These are phyloP conservation scores for Phrynosoma blainvillii DNA, from an alignment of 2,113 vertebrate genomes.

Conservation along the genomic window DNA sequence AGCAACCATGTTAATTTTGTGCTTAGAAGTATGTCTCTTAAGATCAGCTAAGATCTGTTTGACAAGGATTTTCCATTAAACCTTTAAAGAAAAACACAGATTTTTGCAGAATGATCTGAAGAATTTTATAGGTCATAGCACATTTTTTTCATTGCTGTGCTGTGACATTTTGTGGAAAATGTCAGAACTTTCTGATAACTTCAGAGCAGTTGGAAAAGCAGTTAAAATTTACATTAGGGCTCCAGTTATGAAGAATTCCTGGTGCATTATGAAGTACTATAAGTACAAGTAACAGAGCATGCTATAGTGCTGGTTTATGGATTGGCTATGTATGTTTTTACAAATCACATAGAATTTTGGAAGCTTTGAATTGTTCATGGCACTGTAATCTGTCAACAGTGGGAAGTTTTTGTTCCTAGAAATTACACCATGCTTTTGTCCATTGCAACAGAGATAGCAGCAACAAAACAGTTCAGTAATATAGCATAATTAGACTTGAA, in stretches of 20 bases:
- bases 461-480: no score
- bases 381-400: slow-evolving; percentile 43
- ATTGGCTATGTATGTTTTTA: slow-evolving; percentile 8
- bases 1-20: slow-evolving; percentile 28
- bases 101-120: not conserved
- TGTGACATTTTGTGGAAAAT: slow-evolving; percentile 25
- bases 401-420: slow-evolving; percentile 44
- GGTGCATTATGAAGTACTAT: slow-evolving; percentile 21
- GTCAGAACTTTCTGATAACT: not conserved
- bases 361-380: slow-evolving; percentile 19
- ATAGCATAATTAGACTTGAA: no score
- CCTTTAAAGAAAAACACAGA: not conserved
- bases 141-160: not conserved
- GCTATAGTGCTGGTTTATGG: slow-evolving; percentile 35
- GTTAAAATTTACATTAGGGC: slow-evolving; percentile 29
- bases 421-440: slow-evolving; percentile 23
- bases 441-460: slow-evolving; percentile 18
- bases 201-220: slow-evolving; percentile 43
- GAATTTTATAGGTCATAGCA: not conserved
- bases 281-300: slow-evolving; percentile 6
- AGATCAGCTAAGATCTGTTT: slow-evolving; percentile 16
- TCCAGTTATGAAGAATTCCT: slow-evolving; percentile 43
- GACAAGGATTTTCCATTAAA: not conserved
- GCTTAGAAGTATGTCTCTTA: slow-evolving; percentile 12
- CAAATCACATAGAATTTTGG: not conserved